phyloP scores from a whole-genome alignment of 2,113 vertebrate species.

The Melospiza melodia region DNA sequence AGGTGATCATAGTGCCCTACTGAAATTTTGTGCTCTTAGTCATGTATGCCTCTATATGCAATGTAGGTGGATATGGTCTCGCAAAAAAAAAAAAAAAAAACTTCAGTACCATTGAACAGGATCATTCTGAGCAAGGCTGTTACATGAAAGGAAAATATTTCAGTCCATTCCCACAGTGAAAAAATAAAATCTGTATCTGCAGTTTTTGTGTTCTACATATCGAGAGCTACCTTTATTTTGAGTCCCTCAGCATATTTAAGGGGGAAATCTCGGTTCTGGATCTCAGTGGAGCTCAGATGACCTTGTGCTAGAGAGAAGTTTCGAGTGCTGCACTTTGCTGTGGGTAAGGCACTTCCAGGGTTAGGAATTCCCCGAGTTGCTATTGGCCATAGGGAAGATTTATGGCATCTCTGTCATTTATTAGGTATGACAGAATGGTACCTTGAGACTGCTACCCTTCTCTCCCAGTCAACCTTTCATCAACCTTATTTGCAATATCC shows the following conservation, averaged over 20 bases:
- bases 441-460: neutral
- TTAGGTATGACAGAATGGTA: neutral
- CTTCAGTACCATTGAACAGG: neutral
- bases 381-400: neutral
- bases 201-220: neutral
- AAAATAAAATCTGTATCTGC: neutral
- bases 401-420: neutral
- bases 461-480: neutral
- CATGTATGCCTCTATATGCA: neutral
- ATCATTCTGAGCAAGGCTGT: neutral
- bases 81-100: neutral
- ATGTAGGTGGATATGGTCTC: neutral
- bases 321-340: neutral
- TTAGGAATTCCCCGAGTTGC: neutral
- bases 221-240: neutral
- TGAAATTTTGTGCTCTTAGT: neutral
- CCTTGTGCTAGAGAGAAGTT: neutral
- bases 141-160: neutral
- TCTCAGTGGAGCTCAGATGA: neutral
- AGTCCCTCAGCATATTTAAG: neutral
- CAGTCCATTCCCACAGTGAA: neutral
- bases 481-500: neutral
- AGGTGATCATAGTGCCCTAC: neutral
- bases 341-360: neutral
- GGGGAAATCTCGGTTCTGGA: neutral